Evolutionary conservation across 2,888 invertebrate genomes (phyloP).

Genomic region (Cheilosia vernalis): DNA sequence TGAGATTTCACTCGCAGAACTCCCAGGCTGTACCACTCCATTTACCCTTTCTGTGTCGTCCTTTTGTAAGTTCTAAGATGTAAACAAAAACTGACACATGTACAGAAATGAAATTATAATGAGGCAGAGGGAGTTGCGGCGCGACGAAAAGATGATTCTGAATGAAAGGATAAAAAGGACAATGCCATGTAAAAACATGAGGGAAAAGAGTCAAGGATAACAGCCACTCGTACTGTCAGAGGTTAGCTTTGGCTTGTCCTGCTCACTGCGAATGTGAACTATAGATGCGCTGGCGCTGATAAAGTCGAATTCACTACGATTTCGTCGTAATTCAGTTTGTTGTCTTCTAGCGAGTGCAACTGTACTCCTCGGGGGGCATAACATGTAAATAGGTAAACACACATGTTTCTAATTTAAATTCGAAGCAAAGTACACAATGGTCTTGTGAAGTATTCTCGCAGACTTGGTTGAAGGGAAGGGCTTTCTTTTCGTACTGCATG

Average conservation of each 20-base stretch:
- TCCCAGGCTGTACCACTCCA: background rate
- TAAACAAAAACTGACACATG: conserved; percentile 49
- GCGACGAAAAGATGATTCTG: conserved; percentile 12
- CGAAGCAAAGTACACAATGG: conserved; percentile 46
- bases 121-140: conserved; percentile 25
- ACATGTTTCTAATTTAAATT: conserved; percentile 62
- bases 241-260: conserved; percentile 33
- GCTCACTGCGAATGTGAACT: background rate
- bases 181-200: conserved; percentile 29
- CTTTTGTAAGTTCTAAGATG: conserved; percentile 48
- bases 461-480: conserved; percentile 11
- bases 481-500: background rate
- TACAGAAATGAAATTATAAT: conserved; percentile 63
- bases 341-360: background rate
- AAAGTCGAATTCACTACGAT: conserved; percentile 48
- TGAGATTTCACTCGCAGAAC: conserved; percentile 27
- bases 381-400: conserved; percentile 20
- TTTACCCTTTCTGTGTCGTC: conserved; percentile 7
- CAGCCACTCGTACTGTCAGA: conserved; percentile 38
- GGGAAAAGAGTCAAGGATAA: conserved; percentile 51
- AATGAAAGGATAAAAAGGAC: conserved; percentile 66
- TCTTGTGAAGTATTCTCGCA: background rate
- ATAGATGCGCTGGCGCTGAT: background rate
- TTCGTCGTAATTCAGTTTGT: conserved; percentile 55
- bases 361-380: conserved; percentile 42